Base-by-base conservation (phyloP, 2,113 vertebrate species). In the Taurulus bubalis region DNA sequence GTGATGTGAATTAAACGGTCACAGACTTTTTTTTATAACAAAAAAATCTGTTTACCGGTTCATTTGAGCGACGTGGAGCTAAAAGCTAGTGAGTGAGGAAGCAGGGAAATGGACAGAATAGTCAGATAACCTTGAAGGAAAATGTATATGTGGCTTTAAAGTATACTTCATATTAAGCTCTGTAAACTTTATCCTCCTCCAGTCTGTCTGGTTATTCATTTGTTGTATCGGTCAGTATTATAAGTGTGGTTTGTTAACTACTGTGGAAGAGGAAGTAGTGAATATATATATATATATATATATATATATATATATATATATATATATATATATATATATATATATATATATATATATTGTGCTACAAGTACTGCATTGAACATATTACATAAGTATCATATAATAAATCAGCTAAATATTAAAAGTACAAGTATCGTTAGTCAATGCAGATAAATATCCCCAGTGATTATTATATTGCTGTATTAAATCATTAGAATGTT, bases 1-100 rank as follows among this genome's bases (percentile, higher is more conserved):
- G 0, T 2, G 16, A 0, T 24, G 0, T 53, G 3, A 28, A 1
- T 59, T 3, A 47, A 53, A 26, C 2, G 2, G n/a, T 62, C 2
- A 11, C 1, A 18, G 32, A 3, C 7, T 4, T 9, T 1, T 30
- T 68, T 47, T 15, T 5, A 20, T 2, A 0, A 38, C 0, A 49
- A 1, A 30, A 45, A 69, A 14, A 30, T 28, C 22, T 51, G 6
- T 22, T 67, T 36, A 55, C 22, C n/a, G 6, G 51, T 56, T 20
- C n/a, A n/a, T 74, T 71, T 58, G 71, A 86, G 77, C 82, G 74
- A 24, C 55, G 18, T 28, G 75, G 2, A 67, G 85, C 71, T 91
- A 83, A 75, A 28, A 8, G 76, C 42, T 67, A 69, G 32, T 24
- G 62, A 28, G 34, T 69, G 51, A 69, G 10, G 11, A 70, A 70